A percentile compares a stretch with the other conserved stretches of the same genome.
These are phyloP conservation scores for Poecilia picta DNA, from an alignment of 2,797 vertebrate genomes.

Conservation along the genomic window DNA sequence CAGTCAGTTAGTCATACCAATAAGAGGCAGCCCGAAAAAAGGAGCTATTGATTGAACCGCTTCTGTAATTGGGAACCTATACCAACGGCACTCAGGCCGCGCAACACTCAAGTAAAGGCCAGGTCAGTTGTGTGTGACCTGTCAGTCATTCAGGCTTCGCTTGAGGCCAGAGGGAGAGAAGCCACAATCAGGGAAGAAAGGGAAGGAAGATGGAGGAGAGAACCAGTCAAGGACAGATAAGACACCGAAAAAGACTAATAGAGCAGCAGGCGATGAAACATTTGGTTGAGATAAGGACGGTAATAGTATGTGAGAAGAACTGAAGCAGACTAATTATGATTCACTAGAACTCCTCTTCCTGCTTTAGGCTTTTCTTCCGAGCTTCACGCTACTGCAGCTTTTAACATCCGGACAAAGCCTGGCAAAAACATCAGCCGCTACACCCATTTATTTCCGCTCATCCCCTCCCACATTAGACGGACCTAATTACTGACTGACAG, in stretches of 20 bases:
- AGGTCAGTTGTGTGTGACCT: slow-evolving; percentile 49
- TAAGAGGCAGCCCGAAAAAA: slow-evolving; percentile 34
- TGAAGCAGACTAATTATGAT: slow-evolving; percentile 73
- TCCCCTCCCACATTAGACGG: slow-evolving; percentile 57
- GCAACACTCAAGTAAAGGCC: slow-evolving; percentile 67
- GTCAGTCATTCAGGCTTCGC: slow-evolving; percentile 49
- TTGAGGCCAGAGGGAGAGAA: slow-evolving; percentile 36
- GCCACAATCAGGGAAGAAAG: slow-evolving; percentile 44
- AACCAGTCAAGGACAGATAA: slow-evolving; percentile 47
- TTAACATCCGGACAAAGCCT: slow-evolving; percentile 50
- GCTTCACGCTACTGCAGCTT: slow-evolving; percentile 42
- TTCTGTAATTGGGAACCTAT: slow-evolving; percentile 56
- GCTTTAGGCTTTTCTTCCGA: slow-evolving; percentile 34
- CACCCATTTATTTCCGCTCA: slow-evolving; percentile 61
- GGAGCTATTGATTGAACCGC: slow-evolving; percentile 64
- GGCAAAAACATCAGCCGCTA: slow-evolving; percentile 61
- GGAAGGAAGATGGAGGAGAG: slow-evolving; percentile 20
- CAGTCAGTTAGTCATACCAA: slow-evolving; percentile 40
- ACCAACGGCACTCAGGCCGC: slow-evolving; percentile 40
- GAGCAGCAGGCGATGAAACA: slow-evolving; percentile 55
- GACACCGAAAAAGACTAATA: slow-evolving; percentile 46
- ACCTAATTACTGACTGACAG: slow-evolving; percentile 70
- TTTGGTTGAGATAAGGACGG: slow-evolving; percentile 60
- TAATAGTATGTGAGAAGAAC: slow-evolving; percentile 65
- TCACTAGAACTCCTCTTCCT: slow-evolving; percentile 53